These are phyloP conservation scores for Drosophila fulvimacula DNA, from an alignment of 2,888 invertebrate species.

Conservation along the genomic window DNA sequence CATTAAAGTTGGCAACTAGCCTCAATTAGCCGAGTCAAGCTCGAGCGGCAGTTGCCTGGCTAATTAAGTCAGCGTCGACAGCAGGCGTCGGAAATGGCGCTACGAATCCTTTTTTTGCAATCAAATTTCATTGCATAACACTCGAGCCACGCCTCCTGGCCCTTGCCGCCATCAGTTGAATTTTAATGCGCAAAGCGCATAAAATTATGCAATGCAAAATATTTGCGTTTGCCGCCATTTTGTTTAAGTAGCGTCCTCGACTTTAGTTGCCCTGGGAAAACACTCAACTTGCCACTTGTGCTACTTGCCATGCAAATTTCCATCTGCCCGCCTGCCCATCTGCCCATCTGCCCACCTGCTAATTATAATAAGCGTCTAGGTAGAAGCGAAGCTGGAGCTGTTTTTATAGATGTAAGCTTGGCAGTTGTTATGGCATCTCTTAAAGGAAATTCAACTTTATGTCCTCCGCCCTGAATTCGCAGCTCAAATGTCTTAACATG, in stretches of 20 bases:
- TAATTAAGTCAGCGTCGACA: conserved; percentile 70
- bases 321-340: conserved; percentile 23
- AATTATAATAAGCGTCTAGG: too few species aligned
- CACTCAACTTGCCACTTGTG: conserved; percentile 33
- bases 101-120: conserved; percentile 62
- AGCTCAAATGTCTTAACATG: conserved; percentile 24
- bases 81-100: conserved; percentile 65
- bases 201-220: conserved; percentile 73
- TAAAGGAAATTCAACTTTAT: conserved; percentile 42
- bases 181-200: conserved; percentile 56
- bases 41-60: conserved; percentile 34
- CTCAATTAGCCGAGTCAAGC: conserved; percentile 59
- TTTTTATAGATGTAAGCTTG: conserved; percentile 30
- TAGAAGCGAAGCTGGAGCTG: conserved; percentile 4
- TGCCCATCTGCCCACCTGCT: conserved; percentile 19
- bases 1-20: conserved; percentile 63
- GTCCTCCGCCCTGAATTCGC: conserved; percentile 24
- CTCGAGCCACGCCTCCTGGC: not conserved
- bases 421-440: conserved; percentile 18
- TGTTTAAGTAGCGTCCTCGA: conserved; percentile 52
- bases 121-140: conserved; percentile 68
- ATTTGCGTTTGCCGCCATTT: conserved; percentile 60
- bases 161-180: conserved; percentile 11
- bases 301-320: conserved; percentile 37
- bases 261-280: conserved; percentile 40